Evolutionary conservation across 2,113 vertebrate genomes (phyloP), one percentile per base, ranked within the genome.

Genomic region (Cygnus atratus): DNA sequence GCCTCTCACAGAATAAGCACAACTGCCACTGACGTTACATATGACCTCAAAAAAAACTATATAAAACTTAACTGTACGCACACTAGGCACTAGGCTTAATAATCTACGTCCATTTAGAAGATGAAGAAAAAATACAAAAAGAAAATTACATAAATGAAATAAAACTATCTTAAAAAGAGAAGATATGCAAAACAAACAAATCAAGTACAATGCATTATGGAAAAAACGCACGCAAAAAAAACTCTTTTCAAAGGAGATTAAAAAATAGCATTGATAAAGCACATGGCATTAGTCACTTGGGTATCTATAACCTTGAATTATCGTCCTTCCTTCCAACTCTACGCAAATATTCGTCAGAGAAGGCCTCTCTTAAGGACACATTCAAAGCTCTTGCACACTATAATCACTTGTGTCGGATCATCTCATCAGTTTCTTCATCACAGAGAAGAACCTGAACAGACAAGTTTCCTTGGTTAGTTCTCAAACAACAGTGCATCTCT

Each of bases 231-330:
- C 8, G 29, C 26, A 55, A 29, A 52, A 71, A 44, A 21, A 68
- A 8, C 48, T 81, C 28, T 88, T 80, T 92, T 46, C n/a, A 67
- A 74, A 78, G 72, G 10, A 7, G 31, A 75, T 48, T 74, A 35
- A 90, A 91, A 95, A 88, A 62, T 3, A 50, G 11, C 61, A 65
- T 13, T 89, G 87, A 48, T 83, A 91, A 93, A 78, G 57, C 57
- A 79, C 33, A 79, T 48, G 21, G 46, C 10, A 48, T 48, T 48
- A 48, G 20, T 48, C 46, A 48, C 46, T 48, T 48, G 20, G 20
- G 46, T 48, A 48, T 90, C 58, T 86, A 13, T 77, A 96, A 84
- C 94, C 94, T 92, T 93, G 88, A 89, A 85, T 84, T 89, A 87
- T 62, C 48, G 78, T 91, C 84, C 59, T 92, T 92, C 46, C 58